Evolutionary conservation across 2,888 invertebrate species (phyloP).

Genomic region (Lampropteryx suffumata): DNA sequence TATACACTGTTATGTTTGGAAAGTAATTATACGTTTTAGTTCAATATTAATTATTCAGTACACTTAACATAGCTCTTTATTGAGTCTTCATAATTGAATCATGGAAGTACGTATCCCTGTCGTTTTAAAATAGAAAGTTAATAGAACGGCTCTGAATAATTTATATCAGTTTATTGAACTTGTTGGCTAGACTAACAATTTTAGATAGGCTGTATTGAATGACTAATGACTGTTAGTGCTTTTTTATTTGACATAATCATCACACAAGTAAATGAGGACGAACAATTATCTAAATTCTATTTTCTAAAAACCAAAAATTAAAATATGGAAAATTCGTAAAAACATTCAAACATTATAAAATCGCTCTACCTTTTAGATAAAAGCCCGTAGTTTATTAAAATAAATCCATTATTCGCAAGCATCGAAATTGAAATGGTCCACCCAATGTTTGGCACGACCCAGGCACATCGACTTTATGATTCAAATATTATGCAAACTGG

Average conservation of each 20-base stretch:
- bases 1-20: too few relatives aligned
- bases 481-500: slow-evolving; percentile 58
- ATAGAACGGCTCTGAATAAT: slow-evolving; percentile 7
- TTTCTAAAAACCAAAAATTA: too few relatives aligned
- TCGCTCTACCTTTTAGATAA: neutral
- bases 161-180: too few relatives aligned
- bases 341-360: neutral
- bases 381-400: slow-evolving; percentile 12
- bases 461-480: slow-evolving; percentile 46
- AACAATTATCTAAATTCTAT: too few relatives aligned
- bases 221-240: too few relatives aligned
- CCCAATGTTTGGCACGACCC: slow-evolving; percentile 33
- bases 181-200: too few relatives aligned
- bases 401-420: slow-evolving; percentile 10
- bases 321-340: neutral
- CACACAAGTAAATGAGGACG: too few relatives aligned
- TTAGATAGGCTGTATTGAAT: too few relatives aligned
- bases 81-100: neutral
- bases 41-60: neutral
- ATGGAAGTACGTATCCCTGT: slow-evolving; percentile 10
- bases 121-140: slow-evolving; percentile 17
- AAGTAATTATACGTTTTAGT: neutral
- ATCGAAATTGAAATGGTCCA: slow-evolving; percentile 25
- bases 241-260: too few relatives aligned
- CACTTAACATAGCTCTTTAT: neutral